Percentiles rank a stretch among this genome's conserved stretches.
Conservation (phyloP, 2,113 vertebrate genomes). For the Dipodomys ordii region DNA sequence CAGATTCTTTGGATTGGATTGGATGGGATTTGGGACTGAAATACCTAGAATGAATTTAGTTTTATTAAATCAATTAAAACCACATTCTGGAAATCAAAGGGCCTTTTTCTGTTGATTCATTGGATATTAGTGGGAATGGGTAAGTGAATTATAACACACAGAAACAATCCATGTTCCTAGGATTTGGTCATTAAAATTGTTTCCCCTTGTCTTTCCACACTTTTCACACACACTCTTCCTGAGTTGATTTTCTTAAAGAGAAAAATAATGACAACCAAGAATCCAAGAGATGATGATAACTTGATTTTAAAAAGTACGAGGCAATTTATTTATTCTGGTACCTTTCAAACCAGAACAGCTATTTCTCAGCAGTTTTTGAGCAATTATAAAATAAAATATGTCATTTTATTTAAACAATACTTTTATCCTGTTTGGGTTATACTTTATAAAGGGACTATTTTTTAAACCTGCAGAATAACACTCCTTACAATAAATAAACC, state of each 20-base stretch:
- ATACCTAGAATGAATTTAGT: slow-evolving; percentile 75
- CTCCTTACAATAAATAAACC: slow-evolving; percentile 66
- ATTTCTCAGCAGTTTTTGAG: slow-evolving; percentile 78
- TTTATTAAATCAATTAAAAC: slow-evolving; percentile 69
- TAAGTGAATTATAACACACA: slow-evolving; percentile 35
- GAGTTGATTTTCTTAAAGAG: slow-evolving; percentile 37
- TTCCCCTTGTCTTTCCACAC: slow-evolving; percentile 42
- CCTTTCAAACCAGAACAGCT: slow-evolving; percentile 69
- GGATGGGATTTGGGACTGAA: slow-evolving; percentile 69
- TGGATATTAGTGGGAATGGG: background rate
- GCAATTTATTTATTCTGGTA: slow-evolving; percentile 75
- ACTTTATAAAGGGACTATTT: slow-evolving; percentile 70
- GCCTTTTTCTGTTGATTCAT: slow-evolving; percentile 59
- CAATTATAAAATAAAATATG: slow-evolving; percentile 82
- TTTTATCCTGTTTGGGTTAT: slow-evolving; percentile 58
- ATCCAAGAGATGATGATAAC: slow-evolving; percentile 68
- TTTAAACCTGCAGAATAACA: slow-evolving; percentile 57
- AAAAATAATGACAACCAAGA: slow-evolving; percentile 54
- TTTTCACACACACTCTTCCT: background rate
- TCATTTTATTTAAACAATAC: slow-evolving; percentile 81
- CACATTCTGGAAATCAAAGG: slow-evolving; percentile 23
- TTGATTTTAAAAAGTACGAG: slow-evolving; percentile 72
- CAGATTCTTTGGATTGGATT: slow-evolving; percentile 80
- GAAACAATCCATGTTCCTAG: slow-evolving; percentile 59
- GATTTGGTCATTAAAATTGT: slow-evolving; percentile 51